phyloP scores from a whole-genome alignment of 2,797 vertebrate genomes.

The Lophotriccus pileatus region DNA sequence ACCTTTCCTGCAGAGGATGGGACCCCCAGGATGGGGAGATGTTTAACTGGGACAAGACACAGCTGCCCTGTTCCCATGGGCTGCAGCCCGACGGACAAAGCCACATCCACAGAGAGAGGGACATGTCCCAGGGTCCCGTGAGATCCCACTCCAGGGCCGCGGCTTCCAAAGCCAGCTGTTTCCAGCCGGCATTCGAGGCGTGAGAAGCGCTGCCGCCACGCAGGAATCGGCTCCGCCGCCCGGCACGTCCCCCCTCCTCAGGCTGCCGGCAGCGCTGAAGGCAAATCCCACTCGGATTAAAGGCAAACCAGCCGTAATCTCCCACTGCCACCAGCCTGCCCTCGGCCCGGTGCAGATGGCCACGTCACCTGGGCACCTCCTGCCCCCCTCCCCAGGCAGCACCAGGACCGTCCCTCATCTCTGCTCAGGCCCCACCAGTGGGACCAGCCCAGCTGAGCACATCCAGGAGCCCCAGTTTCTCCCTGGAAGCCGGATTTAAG shows the following conservation, averaged over 20 bases:
- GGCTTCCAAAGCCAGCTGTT: neutral
- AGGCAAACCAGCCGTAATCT: constrained; percentile 27
- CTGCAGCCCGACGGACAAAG: neutral
- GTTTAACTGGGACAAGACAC: neutral
- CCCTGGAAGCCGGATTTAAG: rapidly evolving
- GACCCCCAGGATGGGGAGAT: neutral
- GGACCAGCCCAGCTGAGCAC: neutral
- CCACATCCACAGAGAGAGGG: neutral
- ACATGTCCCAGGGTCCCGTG: rapidly evolving
- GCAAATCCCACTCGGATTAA: constrained; percentile 44
- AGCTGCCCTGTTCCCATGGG: rapidly evolving
- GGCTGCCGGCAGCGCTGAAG: neutral
- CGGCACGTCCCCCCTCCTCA: neutral
- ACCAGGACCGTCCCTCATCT: rapidly evolving
- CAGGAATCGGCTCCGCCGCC: neutral
- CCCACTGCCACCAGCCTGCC: neutral
- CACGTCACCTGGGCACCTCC: neutral
- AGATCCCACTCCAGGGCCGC: neutral
- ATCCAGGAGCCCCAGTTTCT: neutral
- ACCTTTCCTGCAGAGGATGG: neutral
- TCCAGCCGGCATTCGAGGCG: rapidly evolving
- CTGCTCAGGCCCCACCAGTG: neutral
- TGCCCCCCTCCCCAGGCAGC: rapidly evolving
- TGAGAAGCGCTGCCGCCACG: rapidly evolving
- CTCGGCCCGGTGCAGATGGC: neutral